These are phyloP conservation scores for Cebus imitator DNA, from an alignment of 2,113 vertebrate genomes.

Conservation along the genomic window DNA sequence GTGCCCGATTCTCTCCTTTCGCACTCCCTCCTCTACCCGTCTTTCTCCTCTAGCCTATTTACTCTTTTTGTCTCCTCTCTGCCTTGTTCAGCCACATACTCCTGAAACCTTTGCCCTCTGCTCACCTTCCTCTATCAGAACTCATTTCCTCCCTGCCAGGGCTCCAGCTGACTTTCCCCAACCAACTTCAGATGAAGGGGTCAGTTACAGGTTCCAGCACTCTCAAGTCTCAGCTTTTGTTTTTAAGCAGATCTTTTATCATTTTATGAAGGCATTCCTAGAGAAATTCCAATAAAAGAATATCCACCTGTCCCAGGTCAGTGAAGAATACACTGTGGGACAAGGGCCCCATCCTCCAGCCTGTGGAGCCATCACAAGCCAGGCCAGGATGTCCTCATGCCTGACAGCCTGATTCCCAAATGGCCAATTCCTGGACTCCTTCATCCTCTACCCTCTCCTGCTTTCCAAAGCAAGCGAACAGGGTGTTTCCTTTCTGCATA, in stretches of 20 bases:
- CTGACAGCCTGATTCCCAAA: background rate
- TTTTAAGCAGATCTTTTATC: background rate
- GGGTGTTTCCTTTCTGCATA: background rate
- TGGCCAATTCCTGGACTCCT: background rate
- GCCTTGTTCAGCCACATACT: background rate
- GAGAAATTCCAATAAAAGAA: background rate
- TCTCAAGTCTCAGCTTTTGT: background rate
- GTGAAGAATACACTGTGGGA: background rate
- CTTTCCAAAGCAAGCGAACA: background rate
- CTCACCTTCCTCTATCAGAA: background rate
- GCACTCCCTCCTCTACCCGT: background rate
- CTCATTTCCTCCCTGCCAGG: background rate
- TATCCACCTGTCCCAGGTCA: background rate
- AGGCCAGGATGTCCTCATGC: background rate
- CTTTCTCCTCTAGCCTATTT: background rate
- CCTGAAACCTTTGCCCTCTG: background rate
- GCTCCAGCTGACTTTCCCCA: background rate
- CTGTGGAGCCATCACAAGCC: background rate
- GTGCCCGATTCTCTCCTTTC: fast-evolving
- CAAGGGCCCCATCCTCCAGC: background rate
- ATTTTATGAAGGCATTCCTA: background rate
- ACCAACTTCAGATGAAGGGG: background rate
- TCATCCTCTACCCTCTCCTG: background rate
- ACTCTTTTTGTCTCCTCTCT: background rate
- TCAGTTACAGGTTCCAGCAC: background rate